Evolutionary conservation across 2,113 vertebrate species (phyloP).

Genomic region (Campylorhamphus procurvoides): DNA sequence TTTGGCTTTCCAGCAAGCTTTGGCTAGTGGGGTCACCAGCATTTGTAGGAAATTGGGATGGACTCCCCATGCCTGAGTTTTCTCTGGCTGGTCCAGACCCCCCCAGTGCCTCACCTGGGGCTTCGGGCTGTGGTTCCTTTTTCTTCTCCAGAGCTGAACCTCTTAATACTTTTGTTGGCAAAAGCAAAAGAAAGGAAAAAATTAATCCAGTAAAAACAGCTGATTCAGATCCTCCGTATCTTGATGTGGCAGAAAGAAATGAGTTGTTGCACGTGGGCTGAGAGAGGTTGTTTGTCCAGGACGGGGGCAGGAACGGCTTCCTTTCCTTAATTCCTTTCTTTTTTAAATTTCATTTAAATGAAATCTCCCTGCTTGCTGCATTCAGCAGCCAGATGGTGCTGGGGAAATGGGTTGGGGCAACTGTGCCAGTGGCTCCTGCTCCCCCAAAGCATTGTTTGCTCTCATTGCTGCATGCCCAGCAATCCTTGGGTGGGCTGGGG

Average conservation of each 20-base stretch:
- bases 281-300: neutral
- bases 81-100: neutral
- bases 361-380: neutral
- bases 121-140: neutral
- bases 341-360: neutral
- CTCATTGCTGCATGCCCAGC: fast-evolving
- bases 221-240: slow-evolving; percentile 18
- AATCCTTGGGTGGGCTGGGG: neutral
- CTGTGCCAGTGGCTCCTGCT: fast-evolving
- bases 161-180: neutral
- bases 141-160: neutral
- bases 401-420: neutral
- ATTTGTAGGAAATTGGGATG: neutral
- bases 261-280: neutral
- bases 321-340: neutral
- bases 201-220: neutral
- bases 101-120: neutral
- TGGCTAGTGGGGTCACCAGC: fast-evolving
- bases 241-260: slow-evolving; percentile 43
- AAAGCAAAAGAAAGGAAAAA: neutral
- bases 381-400: neutral
- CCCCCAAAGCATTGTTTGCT: fast-evolving
- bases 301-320: neutral
- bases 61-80: neutral
- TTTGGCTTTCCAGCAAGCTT: neutral